Base-by-base conservation (phyloP, 1,140 invertebrate genomes). In the Sarcophaga peregrina region DNA sequence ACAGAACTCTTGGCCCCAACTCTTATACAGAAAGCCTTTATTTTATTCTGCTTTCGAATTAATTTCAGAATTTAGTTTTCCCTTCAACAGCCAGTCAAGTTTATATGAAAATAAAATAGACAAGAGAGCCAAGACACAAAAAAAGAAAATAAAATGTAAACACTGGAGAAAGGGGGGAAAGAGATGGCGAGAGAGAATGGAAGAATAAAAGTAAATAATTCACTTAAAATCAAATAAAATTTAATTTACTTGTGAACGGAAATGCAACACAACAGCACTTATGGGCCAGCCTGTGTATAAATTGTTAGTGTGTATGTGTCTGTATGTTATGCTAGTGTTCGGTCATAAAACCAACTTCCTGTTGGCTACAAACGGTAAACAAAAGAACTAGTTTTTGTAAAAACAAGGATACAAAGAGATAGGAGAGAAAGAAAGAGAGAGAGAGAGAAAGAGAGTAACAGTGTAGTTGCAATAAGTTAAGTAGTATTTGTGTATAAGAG, bases 211-310 rank as follows among this genome's bases (percentile, higher is more conserved):
- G 75, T 78, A 78, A 78, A 78, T 78, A 78, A 78, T 78, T 78
- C 75, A 78, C 75, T 78, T 78, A 78, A 78, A 78, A 78, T 78
- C 75, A 78, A 78, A 78, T 78, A 78, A 78, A 78, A 78, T 78
- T 78, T 78, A 78, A 78, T 78, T 78, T 78, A 78, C 75, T 78
- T 78, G 62, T 78, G n/a, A 78, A 78, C 75, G 75, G 75, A 78
- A 78, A 78, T 78, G 75, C 75, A 78, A 78, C 75, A 78, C 75
- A 78, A 78, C 75, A 50, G 47, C 75, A 78, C 75, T 78, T 78
- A 78, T 78, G 75, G 52, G 7, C 10, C 62, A 15, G 15, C 20
- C 6, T 72, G 17, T 72, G 62, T 72, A 3, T 72, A 37, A 2
- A 37, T 1, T 37, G 25, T 37, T 2, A 37, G 25, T 37, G 25